Evolutionary conservation across 30 jellyfish, hydroid and myxozoan species (phyloP), one percentile per base, ranked within the genome.

Genomic region (Clytia hemisphaerica): DNA sequence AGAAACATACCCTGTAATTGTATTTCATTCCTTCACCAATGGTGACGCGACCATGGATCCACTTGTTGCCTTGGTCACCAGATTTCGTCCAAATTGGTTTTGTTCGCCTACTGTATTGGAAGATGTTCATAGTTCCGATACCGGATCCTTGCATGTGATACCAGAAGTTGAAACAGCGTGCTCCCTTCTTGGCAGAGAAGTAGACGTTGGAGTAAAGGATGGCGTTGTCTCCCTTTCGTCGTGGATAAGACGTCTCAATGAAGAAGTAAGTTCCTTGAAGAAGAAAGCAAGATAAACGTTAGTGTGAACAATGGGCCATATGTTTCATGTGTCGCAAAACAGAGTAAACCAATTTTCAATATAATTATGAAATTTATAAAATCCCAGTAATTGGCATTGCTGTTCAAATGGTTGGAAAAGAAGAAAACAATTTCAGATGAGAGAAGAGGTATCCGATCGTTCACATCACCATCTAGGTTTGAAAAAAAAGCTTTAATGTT

Each of bases 1-100:
- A 4, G 22, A 31, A 25, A 69, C 18, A 18, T 40, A 63, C 31
- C 3, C 6, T 37, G 33, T 15, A 22, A 14, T 10, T 6, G 38
- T 35, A 18, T n/a, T 25, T 37, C 58, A 14, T 24, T 21, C 27
- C 6, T 21, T 37, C 15, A 48, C 22, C 21, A n/a, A n/a, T n/a
- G 18, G 88, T 80, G 35, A 89, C 98, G 2, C 98, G 70, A 9
- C 94, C 98, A 63, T 76, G 94, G 45, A 83, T 74, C 98, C 98
- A 89, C 22, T 81, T 75, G 67, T 89, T 76, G 36, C 95, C 95
- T 61, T 89, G 98, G 46, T 82, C 85, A 9, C 94, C 95, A 12
- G 98, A 81, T 30, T 85, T 60, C 68, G 82, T 89, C 98, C 98
- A 89, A 28, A 81, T 47, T 15, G 94, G 85, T 24, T 80, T 16